Evolutionary conservation across 2,888 invertebrate genomes (phyloP), one percentile per base, ranked within the genome.

Genomic region (Acronicta psi): DNA sequence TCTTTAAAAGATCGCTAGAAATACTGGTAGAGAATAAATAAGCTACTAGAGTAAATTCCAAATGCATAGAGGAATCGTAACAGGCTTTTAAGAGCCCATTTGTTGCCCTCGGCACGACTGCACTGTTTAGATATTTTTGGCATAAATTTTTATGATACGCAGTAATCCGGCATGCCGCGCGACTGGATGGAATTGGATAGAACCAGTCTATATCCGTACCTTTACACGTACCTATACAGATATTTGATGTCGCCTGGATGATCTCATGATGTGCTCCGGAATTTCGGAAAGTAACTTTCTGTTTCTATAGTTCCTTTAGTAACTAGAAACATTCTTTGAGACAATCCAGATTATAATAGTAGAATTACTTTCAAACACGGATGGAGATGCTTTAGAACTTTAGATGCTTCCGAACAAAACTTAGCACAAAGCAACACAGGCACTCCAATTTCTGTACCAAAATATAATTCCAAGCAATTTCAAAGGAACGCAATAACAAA

Each of bases 11-110:
- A 59, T 59, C 49, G 49, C 49, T 23, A 17, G 34, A 55, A 55
- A 7, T 14, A 55, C 44, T 49, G 23, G 49, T 43, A 41, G 10
- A 14, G 49, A 52, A 59, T 69, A 64, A 36, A 42, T 55, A 49
- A 59, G 54, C 53, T 71, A 71, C 45, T 59, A 67, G 71, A 59
- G 47, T 36, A 63, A 57, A 68, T 63, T 71, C 53, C 42, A 44
- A 67, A 59, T 59, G 52, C 55, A 70, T 54, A 62, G 54, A 59
- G 54, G 44, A 59, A 68, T 54, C 44, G 50, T 63, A 67, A 51
- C 51, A 34, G 40, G 52, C 7, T 59, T 56, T 62, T 70, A 53
- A 57, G 50, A 55, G 55, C 45, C 34, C 41, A 62, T 53, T 65
- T 41, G 45, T 45, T 69, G 40, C 42, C 47, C 18, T 57, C 42